Evolutionary conservation across 2,113 vertebrate species (phyloP).

Genomic region (Physeter macrocephalus): DNA sequence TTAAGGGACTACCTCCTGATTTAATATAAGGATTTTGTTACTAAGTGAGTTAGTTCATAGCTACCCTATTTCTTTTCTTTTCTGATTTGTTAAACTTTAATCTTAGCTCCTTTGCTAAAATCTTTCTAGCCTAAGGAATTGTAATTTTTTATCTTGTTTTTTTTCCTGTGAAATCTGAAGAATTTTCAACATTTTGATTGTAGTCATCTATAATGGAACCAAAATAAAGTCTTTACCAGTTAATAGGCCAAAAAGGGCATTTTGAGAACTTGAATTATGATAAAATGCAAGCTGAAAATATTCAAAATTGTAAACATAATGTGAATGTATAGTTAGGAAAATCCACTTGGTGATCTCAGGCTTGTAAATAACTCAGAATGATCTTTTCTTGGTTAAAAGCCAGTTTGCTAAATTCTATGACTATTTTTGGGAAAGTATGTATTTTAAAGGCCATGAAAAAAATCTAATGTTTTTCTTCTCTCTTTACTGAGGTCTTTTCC

Average conservation of each 20-base stretch:
- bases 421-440: background rate
- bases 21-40: slow-evolving; percentile 14
- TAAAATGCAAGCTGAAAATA: slow-evolving; percentile 7
- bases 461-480: background rate
- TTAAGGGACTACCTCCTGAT: background rate
- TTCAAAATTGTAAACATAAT: background rate
- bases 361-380: background rate
- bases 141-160: background rate
- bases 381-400: slow-evolving; percentile 13
- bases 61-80: background rate
- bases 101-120: background rate
- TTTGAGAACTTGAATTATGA: slow-evolving; percentile 6
- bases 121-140: background rate
- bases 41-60: background rate
- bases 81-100: background rate
- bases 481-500: background rate
- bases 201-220: background rate
- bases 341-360: background rate
- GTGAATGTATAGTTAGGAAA: slow-evolving; percentile 4
- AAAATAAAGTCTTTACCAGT: slow-evolving; percentile 5
- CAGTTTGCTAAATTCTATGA: background rate
- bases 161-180: slow-evolving; percentile 8
- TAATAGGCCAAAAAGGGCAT: background rate
- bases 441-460: slow-evolving; percentile 11
- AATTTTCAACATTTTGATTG: slow-evolving; percentile 36